Conservation (phyloP, 1,140 invertebrate genomes). For the Eubasilissa regina region DNA sequence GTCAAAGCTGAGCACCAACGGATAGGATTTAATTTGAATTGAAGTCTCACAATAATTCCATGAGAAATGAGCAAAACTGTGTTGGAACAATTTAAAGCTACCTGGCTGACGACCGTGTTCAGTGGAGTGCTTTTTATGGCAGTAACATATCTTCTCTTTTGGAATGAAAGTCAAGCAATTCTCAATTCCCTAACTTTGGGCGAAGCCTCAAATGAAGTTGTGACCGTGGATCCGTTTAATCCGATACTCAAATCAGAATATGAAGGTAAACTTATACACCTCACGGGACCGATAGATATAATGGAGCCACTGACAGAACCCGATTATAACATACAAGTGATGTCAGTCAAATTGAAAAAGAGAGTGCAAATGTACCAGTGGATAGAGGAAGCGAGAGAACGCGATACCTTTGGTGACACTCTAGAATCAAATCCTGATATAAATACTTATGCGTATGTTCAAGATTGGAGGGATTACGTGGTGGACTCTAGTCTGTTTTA, state of each 20-base stretch:
- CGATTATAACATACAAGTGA: conserved; percentile 84
- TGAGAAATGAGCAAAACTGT: conserved; percentile 62
- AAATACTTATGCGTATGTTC: conserved; percentile 82
- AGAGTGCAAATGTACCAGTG: conserved; percentile 94
- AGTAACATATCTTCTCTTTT: conserved; percentile 78
- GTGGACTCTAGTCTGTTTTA: conserved; percentile 85
- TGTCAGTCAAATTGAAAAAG: conserved; percentile 81
- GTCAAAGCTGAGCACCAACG: conserved; percentile 7
- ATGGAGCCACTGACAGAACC: conserved; percentile 87
- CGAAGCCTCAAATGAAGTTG: conserved; percentile 78
- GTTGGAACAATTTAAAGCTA: conserved; percentile 75
- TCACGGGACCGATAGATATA: conserved; percentile 80
- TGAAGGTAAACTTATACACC: conserved; percentile 84
- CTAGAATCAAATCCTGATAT: conserved; percentile 62
- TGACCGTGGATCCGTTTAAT: conserved; percentile 72
- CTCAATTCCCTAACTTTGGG: conserved; percentile 80
- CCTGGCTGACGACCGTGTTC: conserved; percentile 77
- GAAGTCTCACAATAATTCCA: neutral
- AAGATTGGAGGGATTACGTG: conserved; percentile 87
- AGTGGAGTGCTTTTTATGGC: conserved; percentile 73
- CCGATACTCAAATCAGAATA: conserved; percentile 75
- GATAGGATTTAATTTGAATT: conserved; percentile 12
- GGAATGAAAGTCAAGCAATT: conserved; percentile 85
- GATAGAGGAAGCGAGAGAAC: conserved; percentile 80
- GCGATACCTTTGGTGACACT: conserved; percentile 63